Evolutionary conservation across 2,888 invertebrate species (phyloP).

Genomic region (Cyrtodaria siliqua): DNA sequence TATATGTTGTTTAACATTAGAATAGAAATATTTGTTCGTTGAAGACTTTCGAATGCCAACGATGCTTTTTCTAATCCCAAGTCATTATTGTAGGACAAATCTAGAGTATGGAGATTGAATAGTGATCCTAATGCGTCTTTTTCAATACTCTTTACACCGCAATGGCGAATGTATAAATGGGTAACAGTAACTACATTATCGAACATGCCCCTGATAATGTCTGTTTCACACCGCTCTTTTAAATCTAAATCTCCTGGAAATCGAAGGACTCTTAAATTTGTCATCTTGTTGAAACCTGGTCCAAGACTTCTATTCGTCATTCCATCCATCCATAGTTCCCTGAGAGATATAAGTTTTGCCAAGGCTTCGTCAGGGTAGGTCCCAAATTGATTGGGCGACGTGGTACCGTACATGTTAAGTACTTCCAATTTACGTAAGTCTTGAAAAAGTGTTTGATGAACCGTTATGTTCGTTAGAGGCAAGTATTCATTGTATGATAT

Average conservation of each 20-base stretch:
- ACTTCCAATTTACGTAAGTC: conserved; percentile 9
- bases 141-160: conserved; percentile 16
- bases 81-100: conserved; percentile 30
- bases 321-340: conserved; percentile 42
- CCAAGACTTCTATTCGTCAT: conserved; percentile 34
- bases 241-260: conserved; percentile 33
- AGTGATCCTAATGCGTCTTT: conserved; percentile 16
- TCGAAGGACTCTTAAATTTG: conserved; percentile 11
- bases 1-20: conserved; percentile 13
- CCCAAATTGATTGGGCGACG: neutral
- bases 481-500: conserved; percentile 29
- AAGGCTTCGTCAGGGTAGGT: conserved; percentile 33
- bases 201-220: conserved; percentile 2
- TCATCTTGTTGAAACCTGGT: conserved; percentile 20
- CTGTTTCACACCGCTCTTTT: too few species aligned
- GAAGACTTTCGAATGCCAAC: conserved; percentile 1
- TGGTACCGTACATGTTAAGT: conserved; percentile 38
- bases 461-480: conserved; percentile 31
- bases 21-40: conserved; percentile 7
- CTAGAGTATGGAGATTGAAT: conserved; percentile 18
- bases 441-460: conserved; percentile 12
- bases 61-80: conserved; percentile 11
- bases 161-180: conserved; percentile 18
- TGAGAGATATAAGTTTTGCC: conserved; percentile 3
- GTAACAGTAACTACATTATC: conserved; percentile 11